Base-by-base conservation (phyloP, 1,140 invertebrate species). In the Phocides pigmalion region DNA sequence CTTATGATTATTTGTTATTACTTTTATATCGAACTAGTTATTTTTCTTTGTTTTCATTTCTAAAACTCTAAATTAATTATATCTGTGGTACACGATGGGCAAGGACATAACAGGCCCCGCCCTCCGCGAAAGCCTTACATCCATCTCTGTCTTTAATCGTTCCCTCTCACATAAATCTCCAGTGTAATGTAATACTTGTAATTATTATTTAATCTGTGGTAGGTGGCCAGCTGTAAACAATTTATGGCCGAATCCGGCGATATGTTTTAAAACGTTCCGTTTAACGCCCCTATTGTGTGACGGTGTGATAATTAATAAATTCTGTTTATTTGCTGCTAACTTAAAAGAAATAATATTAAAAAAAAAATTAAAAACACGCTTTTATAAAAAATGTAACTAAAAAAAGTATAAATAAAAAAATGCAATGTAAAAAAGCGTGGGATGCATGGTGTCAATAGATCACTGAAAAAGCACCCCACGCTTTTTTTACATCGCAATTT, bases 61-160 rank as follows among this genome's bases (percentile, higher is more conserved):
- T 32, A 32, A 1, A 2, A 3, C 0, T 2, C n/a, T 8, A 32
- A 11, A 11, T 32, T 32, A 32, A 62, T 53, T 64, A 42, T 9
- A 14, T 20, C 25, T 58, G n/a, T 39, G 49, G 37, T 2, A 11
- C n/a, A 0, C 37, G 9, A 58, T 58, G 53, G 53, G 54, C 42
- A 59, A 15, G 54, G 35, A 25, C 54, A 16, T 5, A 46, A 2
- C 3, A 56, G 20, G 66, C 64, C 44, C 64, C 73, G 73, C 76
- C 76, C 54, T 64, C 76, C 73, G 54, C 35, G 53, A 76, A 76
- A 79, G 76, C 76, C 76, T 79, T 66, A 65, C 35, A 61, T 41
- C 50, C 61, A 51, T 25, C 61, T 19, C 42, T 35, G 37, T 73
- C 74, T 59, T 8, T 2, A 28, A 16, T 28, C 39, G 12, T 37